Evolutionary conservation across 2,113 vertebrate species (phyloP).

Genomic region (Lophura nycthemera): DNA sequence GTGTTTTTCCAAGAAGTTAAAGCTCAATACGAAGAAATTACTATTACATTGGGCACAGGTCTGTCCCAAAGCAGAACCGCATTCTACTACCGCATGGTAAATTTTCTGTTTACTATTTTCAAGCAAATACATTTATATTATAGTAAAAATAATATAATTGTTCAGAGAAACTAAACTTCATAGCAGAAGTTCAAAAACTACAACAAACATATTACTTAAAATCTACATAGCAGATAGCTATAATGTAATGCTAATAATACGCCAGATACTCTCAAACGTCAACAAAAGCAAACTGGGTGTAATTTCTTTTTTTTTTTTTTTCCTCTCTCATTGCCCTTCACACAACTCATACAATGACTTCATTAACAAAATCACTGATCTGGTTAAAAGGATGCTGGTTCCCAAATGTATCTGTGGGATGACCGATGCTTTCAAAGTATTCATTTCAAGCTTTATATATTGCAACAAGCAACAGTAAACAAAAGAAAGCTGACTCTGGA

Average conservation of each 20-base stretch:
- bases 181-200: background rate
- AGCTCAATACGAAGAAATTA: background rate
- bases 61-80: background rate
- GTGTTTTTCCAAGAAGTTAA: background rate
- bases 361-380: background rate
- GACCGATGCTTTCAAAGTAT: background rate
- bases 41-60: background rate
- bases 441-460: background rate
- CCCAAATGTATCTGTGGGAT: background rate
- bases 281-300: background rate
- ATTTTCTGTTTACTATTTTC: background rate
- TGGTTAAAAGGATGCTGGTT: background rate
- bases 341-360: background rate
- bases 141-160: background rate
- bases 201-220: background rate
- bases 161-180: background rate
- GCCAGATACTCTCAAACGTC: background rate
- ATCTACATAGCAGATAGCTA: background rate
- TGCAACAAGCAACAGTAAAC: background rate
- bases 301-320: background rate
- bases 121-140: background rate
- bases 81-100: background rate
- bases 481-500: background rate
- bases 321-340: background rate
- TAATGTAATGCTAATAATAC: rapidly evolving